Conservation (phyloP, 2,113 vertebrate genomes). For the Entomyzon cyanotis region DNA sequence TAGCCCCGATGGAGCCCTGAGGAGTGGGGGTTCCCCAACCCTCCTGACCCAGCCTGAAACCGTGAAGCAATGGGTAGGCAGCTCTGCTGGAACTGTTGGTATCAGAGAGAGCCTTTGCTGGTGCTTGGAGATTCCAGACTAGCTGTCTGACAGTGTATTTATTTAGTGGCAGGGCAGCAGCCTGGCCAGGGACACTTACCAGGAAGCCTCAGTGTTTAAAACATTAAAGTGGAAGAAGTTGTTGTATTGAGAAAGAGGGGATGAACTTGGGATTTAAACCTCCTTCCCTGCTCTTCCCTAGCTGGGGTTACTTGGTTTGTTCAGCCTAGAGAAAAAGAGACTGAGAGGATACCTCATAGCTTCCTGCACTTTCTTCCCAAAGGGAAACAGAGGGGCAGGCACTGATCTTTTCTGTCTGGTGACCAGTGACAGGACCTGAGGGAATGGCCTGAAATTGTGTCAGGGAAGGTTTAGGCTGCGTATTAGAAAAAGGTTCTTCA, state of each 20-base stretch:
- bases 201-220: neutral
- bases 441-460: neutral
- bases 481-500: neutral
- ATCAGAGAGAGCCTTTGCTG: neutral
- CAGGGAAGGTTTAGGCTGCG: neutral
- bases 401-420: neutral
- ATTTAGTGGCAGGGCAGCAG: neutral
- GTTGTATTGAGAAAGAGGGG: neutral
- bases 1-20: fast-evolving
- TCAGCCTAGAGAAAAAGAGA: neutral
- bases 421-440: neutral
- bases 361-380: neutral
- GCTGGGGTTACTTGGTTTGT: neutral
- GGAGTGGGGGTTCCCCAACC: neutral
- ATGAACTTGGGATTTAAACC: neutral
- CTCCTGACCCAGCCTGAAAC: neutral
- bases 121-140: neutral
- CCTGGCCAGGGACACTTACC: neutral
- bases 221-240: neutral
- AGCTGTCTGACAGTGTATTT: neutral
- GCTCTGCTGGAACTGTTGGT: neutral
- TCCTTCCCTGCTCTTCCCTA: neutral
- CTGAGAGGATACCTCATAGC: neutral
- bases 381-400: neutral
- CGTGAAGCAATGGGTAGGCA: neutral